Percentiles rank a stretch among this genome's conserved stretches.
Evolutionary conservation across 2,797 vertebrate genomes (phyloP).

Genomic region (Sebastes taczanowskii): DNA sequence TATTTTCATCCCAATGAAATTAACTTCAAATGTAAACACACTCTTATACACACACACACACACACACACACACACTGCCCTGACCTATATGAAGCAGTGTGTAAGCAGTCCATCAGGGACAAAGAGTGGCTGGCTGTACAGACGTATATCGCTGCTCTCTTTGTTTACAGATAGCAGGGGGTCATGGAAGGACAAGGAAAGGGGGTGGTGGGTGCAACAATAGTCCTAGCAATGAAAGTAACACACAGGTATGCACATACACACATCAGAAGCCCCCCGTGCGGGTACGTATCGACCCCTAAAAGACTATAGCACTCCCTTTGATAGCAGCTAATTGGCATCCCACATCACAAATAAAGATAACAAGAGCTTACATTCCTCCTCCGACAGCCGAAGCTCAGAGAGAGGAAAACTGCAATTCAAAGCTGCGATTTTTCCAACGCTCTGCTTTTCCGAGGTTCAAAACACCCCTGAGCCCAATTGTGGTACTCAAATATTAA

Average conservation of each 20-base stretch:
- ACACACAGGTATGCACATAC: neutral
- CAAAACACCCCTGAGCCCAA: conserved; percentile 42
- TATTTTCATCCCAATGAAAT: neutral
- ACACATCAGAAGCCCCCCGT: neutral
- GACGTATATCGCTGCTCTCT: conserved; percentile 21
- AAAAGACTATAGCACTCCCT: conserved; percentile 12
- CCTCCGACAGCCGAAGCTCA: conserved; percentile 21
- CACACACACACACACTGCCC: neutral
- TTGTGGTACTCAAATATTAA: conserved; percentile 58
- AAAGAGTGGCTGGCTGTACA: conserved; percentile 37
- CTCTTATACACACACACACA: neutral
- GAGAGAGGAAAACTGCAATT: conserved; percentile 28
- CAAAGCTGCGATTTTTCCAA: conserved; percentile 19
- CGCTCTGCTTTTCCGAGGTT: conserved; percentile 19
- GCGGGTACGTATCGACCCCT: neutral
- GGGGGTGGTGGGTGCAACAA: neutral
- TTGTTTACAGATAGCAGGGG: conserved; percentile 50
- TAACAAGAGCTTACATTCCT: conserved; percentile 18
- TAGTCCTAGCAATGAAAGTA: neutral
- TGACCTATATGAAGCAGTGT: conserved; percentile 27
- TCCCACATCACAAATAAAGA: conserved; percentile 31
- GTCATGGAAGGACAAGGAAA: conserved; percentile 29
- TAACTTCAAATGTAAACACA: neutral
- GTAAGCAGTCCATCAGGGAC: conserved; percentile 36
- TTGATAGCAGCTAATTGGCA: conserved; percentile 54